phyloP scores from a whole-genome alignment of 2,888 invertebrate species.

The Zygothrica quintamaculata region DNA sequence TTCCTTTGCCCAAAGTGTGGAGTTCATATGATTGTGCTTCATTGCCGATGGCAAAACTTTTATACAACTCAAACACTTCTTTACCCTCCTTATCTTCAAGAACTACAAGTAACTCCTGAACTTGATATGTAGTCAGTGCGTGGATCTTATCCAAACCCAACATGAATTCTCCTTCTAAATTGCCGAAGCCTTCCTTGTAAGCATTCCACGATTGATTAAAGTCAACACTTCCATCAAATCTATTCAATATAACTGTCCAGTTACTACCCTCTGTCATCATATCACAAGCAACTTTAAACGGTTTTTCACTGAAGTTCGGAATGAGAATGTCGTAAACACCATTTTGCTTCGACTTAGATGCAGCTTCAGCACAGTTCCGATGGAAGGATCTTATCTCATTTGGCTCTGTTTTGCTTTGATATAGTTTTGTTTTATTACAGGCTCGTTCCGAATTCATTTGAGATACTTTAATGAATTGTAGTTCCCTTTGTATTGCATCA shows the following conservation, averaged over 20 bases:
- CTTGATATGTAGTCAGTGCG: slow-evolving; percentile 13
- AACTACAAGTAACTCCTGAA: slow-evolving; percentile 39
- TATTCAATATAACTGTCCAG: slow-evolving; percentile 6
- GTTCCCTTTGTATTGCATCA: no score
- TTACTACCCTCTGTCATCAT: no score
- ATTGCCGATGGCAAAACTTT: slow-evolving; percentile 29
- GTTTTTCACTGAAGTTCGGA: not conserved
- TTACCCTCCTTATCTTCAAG: slow-evolving; percentile 29
- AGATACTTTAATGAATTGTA: no score
- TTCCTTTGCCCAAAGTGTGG: slow-evolving; percentile 32
- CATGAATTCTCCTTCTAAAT: slow-evolving; percentile 43
- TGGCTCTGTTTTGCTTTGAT: no score
- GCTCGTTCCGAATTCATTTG: no score
- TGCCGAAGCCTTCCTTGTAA: slow-evolving; percentile 48
- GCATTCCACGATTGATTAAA: slow-evolving; percentile 41
- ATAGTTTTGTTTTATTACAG: no score
- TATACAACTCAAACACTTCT: no score
- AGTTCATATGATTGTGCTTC: slow-evolving; percentile 17
- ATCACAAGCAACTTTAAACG: no score
- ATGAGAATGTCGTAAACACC: no score
- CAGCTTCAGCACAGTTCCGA: no score
- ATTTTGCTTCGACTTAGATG: not conserved
- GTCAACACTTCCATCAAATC: slow-evolving; percentile 43
- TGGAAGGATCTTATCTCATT: no score
- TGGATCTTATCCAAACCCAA: slow-evolving; percentile 31